Base-by-base conservation (phyloP, 2,888 invertebrate species). In the Apomyelois bistriatella region DNA sequence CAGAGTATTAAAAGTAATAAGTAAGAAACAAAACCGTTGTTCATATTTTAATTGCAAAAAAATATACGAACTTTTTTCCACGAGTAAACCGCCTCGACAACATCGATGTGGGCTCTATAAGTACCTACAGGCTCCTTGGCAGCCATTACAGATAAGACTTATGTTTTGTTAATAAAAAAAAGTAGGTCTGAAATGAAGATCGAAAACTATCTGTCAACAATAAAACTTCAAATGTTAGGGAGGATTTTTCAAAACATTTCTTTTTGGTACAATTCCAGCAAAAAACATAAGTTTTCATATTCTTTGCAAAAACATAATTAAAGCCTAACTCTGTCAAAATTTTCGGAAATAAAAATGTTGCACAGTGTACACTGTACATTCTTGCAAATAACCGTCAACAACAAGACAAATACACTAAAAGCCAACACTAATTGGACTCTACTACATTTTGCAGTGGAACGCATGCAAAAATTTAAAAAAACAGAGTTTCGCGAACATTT, bases 391-490 rank as follows among this genome's bases (percentile, higher is more conserved):
- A 46, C 32, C 32, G 16, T 16, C 46, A 32, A 32, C 46, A 46
- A 46, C 46, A 32, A 32, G 46, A 46, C 46, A 46, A 46, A 46
- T 46, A 16, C 37, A 48, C 22, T 52, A 46, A 43, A 38, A 37
- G 22, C 30, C 28, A 17, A 22, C 37, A 43, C 46, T 46, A 37
- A 43, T 47, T 37, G 54, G 22, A 50, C 43, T 28, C 51, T 48
- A 53, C 48, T 15, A 32, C 22, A 30, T 40, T 41, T 30, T 12
- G 48, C 43, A 17, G 43, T 7, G 36, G 58, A 67, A 66, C 66
- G 60, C 62, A 65, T 62, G 65, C 64, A 64, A 71, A 71, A 68
- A 64, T 60, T 61, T 60, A 63, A 60, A 63, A 63, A 63, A 56
- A 61, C 49, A 38, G 40, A 22, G 5, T 43, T 57, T 60, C 53